Percentiles rank a stretch among this genome's conserved stretches.
phyloP scores from a whole-genome alignment of 2,888 invertebrate species.

The Cantharis flavilabris region DNA sequence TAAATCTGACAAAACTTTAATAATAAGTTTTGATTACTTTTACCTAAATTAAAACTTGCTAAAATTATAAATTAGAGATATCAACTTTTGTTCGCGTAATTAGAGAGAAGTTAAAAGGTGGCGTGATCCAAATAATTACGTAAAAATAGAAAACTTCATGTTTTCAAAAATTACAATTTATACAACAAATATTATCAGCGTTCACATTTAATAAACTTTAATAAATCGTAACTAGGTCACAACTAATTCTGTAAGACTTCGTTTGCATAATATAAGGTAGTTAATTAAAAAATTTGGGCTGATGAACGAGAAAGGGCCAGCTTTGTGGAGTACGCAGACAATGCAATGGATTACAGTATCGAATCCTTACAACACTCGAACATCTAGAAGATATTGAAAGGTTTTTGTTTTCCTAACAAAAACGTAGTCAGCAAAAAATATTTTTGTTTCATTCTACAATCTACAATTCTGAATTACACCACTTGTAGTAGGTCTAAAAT shows the following conservation, averaged over 20 bases:
- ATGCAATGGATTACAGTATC: too few species aligned
- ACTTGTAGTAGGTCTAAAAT: too few species aligned
- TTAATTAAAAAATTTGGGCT: neutral
- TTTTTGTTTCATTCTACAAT: too few species aligned
- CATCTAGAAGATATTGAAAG: too few species aligned
- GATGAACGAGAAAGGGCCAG: too few species aligned
- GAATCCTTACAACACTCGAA: too few species aligned
- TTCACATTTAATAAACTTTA: neutral
- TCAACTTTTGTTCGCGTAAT: neutral
- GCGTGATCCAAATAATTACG: neutral
- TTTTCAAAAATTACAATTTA: neutral
- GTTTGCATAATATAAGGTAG: neutral
- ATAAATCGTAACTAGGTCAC: neutral
- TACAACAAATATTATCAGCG: neutral
- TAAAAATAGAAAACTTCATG: neutral
- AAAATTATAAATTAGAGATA: neutral
- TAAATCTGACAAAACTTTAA: neutral
- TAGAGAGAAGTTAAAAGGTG: neutral
- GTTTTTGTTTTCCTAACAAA: too few species aligned
- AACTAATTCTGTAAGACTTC: neutral
- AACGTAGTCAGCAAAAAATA: too few species aligned
- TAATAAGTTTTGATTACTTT: neutral
- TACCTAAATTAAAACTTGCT: neutral
- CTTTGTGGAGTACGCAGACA: too few species aligned
- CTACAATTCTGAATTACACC: too few species aligned